Base-by-base conservation (phyloP, 92 coral and sea anemone genomes). In the Epizoanthus scotinus region DNA sequence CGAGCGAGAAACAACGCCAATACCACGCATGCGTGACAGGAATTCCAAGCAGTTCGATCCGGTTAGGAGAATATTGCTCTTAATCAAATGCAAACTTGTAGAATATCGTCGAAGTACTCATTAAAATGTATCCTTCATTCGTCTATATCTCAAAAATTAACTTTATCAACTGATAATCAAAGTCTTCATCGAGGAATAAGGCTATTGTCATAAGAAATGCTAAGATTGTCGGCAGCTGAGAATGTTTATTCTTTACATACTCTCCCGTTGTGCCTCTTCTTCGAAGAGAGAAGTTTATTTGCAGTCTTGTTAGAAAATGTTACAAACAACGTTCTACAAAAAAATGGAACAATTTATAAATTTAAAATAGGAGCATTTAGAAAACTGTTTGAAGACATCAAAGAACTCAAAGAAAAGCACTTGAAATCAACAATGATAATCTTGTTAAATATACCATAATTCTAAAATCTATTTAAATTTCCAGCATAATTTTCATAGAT, bases 11-110 rank as follows among this genome's bases (percentile, higher is more conserved):
- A 75, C 68, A 75, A 75, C 81, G 81, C 81, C 57, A 75, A 36
- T 28, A 19, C 36, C 63, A 75, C 81, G 81, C 81, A 75, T 75
- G 81, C 81, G 81, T 75, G 67, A 58, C 67, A 36, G 55, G 53
- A 73, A 54, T 73, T 57, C 18, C 67, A 73, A 57, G 67, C 36
- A 58, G 57, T 34, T 38, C 63, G 34, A 12, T 24, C 7, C 22
- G 18, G 81, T 75, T 75, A 67, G 81, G 81, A 75, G 81, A 75
- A 75, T 75, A 75, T 59, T 0, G 22, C 8, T 21, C 14, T 15
- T 57, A 24, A 75, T 75, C 81, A 36, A 59, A 0, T 36, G 21
- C 3, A 28, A 17, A 3, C 5, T 57, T n/a, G 0, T 31, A 64
- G 9, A 44, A 8, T 64, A 20, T 64, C 20, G 3, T 62, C 67